Percentiles rank a stretch among this genome's conserved stretches.
Evolutionary conservation across 1,140 invertebrate genomes (phyloP).

Genomic region (Sarcophaga bullata): DNA sequence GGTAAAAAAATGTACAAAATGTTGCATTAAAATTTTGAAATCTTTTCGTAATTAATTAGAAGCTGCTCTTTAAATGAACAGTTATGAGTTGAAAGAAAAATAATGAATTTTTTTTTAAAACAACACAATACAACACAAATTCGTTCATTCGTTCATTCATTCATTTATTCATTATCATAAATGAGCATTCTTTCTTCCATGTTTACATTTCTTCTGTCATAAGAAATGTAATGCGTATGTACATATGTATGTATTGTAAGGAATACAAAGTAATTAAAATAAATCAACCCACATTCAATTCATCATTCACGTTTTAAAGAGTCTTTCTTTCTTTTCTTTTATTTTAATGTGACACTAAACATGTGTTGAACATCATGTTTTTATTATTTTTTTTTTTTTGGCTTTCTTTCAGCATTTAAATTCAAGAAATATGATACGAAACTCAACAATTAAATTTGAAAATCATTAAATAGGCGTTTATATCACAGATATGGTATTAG

Average conservation of each 20-base stretch:
- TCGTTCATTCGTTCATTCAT: too few species aligned
- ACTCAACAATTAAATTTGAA: too few species aligned
- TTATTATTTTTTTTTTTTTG: too few species aligned
- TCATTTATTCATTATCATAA: not conserved
- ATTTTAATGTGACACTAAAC: not conserved
- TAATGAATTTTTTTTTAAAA: conserved; percentile 2
- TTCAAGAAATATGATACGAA: too few species aligned
- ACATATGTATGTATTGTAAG: not conserved
- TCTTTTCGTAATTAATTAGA: too few species aligned
- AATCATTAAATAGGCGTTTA: too few species aligned
- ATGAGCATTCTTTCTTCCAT: not conserved
- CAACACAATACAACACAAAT: not conserved
- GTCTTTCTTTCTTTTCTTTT: not conserved
- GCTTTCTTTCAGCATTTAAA: too few species aligned
- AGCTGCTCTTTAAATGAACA: too few species aligned
- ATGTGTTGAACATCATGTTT: not conserved
- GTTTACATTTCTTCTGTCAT: not conserved
- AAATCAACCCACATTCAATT: not conserved
- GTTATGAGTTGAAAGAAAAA: not conserved
- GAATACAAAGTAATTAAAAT: conserved; percentile 6
- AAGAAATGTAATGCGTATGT: not conserved
- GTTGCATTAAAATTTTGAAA: too few species aligned
- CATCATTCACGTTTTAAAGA: not conserved
- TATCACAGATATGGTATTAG: too few species aligned
- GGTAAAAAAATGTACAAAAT: too few species aligned